phyloP scores from a whole-genome alignment of 2,113 vertebrate species.

The Nerophis ophidion region DNA sequence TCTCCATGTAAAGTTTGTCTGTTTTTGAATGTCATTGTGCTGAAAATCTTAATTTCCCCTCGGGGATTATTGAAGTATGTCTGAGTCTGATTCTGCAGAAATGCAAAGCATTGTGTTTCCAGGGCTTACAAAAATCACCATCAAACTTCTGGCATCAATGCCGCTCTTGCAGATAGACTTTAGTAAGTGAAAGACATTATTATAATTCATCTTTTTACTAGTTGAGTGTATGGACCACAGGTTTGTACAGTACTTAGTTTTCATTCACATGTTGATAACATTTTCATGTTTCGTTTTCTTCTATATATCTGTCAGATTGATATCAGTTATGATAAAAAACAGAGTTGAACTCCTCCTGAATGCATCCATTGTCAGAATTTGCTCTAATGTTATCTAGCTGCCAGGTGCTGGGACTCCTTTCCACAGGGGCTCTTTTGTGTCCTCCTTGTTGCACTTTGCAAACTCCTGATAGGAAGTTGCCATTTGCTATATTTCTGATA shows the following conservation, averaged over 20 bases:
- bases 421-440: constrained; percentile 14
- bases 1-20: too few relatives aligned
- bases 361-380: constrained; percentile 42
- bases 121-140: too few relatives aligned
- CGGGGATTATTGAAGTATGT: too few relatives aligned
- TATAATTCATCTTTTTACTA: not conserved
- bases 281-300: constrained; percentile 15
- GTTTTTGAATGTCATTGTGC: too few relatives aligned
- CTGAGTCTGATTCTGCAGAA: too few relatives aligned
- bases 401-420: constrained; percentile 19
- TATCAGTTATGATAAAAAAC: constrained; percentile 23
- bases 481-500: too few relatives aligned
- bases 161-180: constrained; percentile 12
- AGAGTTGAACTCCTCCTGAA: constrained; percentile 38
- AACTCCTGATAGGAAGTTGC: too few relatives aligned
- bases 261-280: not conserved
- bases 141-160: not conserved
- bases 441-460: constrained; percentile 7
- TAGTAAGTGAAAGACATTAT: not conserved
- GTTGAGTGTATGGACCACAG: too few relatives aligned
- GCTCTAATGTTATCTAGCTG: constrained; percentile 25
- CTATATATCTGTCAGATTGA: constrained; percentile 19
- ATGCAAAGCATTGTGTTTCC: too few relatives aligned
- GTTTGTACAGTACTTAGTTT: too few relatives aligned
- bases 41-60: too few relatives aligned